Evolutionary conservation across 2,113 vertebrate genomes (phyloP).

Genomic region (Campylomormyrus tamandua): DNA sequence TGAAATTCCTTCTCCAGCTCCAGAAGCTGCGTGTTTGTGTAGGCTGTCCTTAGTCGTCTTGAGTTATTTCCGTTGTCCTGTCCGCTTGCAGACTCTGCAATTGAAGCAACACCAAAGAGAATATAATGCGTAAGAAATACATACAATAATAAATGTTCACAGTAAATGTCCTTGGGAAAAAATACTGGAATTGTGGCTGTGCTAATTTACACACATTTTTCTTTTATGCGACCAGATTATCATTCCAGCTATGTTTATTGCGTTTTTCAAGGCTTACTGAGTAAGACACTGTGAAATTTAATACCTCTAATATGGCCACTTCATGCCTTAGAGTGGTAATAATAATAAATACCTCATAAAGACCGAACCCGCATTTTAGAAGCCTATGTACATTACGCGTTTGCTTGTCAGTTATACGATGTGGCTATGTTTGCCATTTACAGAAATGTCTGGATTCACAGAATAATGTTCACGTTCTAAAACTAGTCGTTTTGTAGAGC

Average conservation of each 20-base stretch:
- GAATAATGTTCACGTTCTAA: background rate
- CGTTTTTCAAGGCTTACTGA: slow-evolving; percentile 37
- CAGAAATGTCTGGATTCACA: background rate
- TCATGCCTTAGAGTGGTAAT: slow-evolving; percentile 34
- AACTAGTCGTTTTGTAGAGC: background rate
- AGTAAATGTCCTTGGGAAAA: background rate
- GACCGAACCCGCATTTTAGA: background rate
- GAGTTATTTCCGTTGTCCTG: slow-evolving; percentile 70
- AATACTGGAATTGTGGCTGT: background rate
- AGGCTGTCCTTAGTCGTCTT: slow-evolving; percentile 83
- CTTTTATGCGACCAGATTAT: background rate
- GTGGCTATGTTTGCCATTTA: background rate
- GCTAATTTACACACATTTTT: background rate
- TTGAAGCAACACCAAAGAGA: slow-evolving; percentile 21
- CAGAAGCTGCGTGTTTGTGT: slow-evolving; percentile 93
- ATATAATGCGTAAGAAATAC: slow-evolving; percentile 21
- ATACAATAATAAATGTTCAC: slow-evolving; percentile 1
- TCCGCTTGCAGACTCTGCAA: slow-evolving; percentile 62
- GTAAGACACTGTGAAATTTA: slow-evolving; percentile 30
- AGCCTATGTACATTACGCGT: background rate
- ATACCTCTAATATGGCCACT: slow-evolving; percentile 47
- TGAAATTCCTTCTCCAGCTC: slow-evolving; percentile 98
- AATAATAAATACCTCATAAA: slow-evolving; percentile 53
- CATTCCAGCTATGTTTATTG: slow-evolving; percentile 32
- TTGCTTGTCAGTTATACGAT: background rate